Conservation (phyloP, 1,140 invertebrate species). For the Caenorhabditis inopinata region DNA sequence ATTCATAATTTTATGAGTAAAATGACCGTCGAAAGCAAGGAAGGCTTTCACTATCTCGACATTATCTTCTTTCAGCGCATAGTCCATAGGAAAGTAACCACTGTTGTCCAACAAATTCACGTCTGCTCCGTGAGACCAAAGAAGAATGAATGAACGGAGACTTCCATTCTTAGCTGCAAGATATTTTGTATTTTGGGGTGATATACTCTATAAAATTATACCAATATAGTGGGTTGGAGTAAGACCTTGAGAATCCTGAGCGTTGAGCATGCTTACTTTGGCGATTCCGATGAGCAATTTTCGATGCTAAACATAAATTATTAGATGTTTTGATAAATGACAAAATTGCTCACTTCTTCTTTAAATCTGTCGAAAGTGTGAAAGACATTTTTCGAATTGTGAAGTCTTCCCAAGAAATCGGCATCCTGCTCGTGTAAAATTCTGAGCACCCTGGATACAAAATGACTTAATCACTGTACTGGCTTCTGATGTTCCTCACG, state of each 20-base stretch:
- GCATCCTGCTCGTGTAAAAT: neutral
- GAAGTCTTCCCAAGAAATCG: neutral
- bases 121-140: neutral
- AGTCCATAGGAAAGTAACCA: neutral
- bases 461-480: neutral
- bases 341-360: neutral
- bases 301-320: neutral
- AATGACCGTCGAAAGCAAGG: neutral
- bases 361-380: neutral
- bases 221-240: neutral
- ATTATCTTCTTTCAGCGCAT: neutral
- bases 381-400: neutral
- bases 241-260: neutral
- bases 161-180: neutral
- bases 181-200: neutral
- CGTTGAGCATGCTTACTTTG: neutral
- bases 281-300: neutral
- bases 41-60: conserved; percentile 6
- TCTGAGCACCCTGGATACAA: neutral
- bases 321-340: neutral
- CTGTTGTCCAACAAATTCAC: neutral
- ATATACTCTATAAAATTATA: neutral
- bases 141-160: neutral
- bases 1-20: neutral
- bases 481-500: no score